Base-by-base conservation (phyloP, 2,888 invertebrate genomes). In the Phlogophora meticulosa region DNA sequence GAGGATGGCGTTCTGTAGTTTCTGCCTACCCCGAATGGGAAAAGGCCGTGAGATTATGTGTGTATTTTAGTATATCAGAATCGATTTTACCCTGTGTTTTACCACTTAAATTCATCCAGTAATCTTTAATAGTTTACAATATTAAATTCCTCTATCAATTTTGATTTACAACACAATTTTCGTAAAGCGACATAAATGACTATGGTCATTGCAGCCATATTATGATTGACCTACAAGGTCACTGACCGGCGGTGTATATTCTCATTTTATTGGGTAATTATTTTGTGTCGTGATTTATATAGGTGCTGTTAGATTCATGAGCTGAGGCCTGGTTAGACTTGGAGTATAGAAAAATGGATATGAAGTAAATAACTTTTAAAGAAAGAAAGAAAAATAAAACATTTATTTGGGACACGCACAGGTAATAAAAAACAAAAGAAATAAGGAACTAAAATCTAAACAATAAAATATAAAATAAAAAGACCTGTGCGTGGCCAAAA, bases 231-330 rank as follows among this genome's bases (percentile, higher is more conserved):
- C 81, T 40, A 24, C 38, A 61, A 62, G 76, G 74, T 83, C 80
- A 61, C 17, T 76, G 77, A 82, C 76, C 83, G 34, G 49, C 48
- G 48, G 69, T 74, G 70, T 80, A 81, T 85, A 80, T 78, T 81
- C 80, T 36, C 74, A 75, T 84, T 90, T 90, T 89, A 90, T 88
- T 85, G 77, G 82, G 83, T 86, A 80, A 85, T 90, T 85, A 82
- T 83, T 85, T 82, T 84, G 85, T 84, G 82, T 60, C 78, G 85
- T 90, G 89, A 91, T 91, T 91, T 90, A 91, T 88, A 76, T 59
- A 49, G 72, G 60, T 69, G 67, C 72, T 62, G 76, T 77, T 85
- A 78, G 82, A 83, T 80, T 85, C 80, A 85, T 84, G 76, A 75
- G 79, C 78, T 84, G 79, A 71, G 68, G 79, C 73, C 76, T 79